Evolutionary conservation across 2,797 vertebrate genomes (phyloP), one percentile per base, ranked within the genome.

Genomic region (Ceryle rudis): DNA sequence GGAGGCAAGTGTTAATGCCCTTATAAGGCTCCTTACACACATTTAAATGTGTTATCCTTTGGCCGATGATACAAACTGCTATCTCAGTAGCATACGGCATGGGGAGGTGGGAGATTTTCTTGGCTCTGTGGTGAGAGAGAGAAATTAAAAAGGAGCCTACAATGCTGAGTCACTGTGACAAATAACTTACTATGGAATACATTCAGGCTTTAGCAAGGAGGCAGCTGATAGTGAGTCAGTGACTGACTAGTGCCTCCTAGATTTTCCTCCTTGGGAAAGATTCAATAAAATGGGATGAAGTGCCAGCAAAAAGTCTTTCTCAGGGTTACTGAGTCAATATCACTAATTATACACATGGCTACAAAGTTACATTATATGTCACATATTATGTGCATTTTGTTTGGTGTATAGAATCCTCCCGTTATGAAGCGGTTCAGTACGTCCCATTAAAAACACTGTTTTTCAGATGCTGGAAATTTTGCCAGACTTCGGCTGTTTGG

Each of bases 111-210:
- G 98, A 98, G 98, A 97, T 91, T 97, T 98, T 98, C 97, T 98
- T 98, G 98, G 98, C 98, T 97, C 93, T 71, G 78, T 97, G 98
- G 97, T 97, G 96, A 98, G 97, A 97, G 97, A 98, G 97, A 97
- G 96, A 98, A 96, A 97, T 96, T 97, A 97, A 98, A 98, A 98
- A 98, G 97, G 97, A 98, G 98, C 97, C 98, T 98, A 98, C 98
- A 98, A 98, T 97, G 98, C 98, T 98, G 98, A 98, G 97, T 98
- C 98, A 98, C 97, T 97, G 93, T 97, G 98, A 97, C 96, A 97
- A 97, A 98, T 97, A 97, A 97, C 98, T 98, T 98, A 98, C 98
- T 98, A 98, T 97, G 97, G 98, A 98, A 98, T 98, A 98, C 97
- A 97, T 97, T 98, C 96, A 97, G 97, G 91, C 96, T 96, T 95